Evolutionary conservation across 2,113 vertebrate genomes (phyloP).

Genomic region (Australoheros scitulus): DNA sequence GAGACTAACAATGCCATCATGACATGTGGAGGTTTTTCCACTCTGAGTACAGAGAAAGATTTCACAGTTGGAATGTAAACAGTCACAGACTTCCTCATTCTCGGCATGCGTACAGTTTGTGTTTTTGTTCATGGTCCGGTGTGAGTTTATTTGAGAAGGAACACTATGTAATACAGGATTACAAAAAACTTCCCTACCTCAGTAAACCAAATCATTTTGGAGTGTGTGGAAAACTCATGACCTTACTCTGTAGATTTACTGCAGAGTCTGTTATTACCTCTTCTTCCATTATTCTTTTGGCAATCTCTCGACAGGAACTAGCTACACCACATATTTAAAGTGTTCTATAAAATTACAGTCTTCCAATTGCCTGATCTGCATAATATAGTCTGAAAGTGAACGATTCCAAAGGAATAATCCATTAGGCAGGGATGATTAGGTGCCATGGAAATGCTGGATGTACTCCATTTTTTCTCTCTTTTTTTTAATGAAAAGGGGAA

Average conservation of each 20-base stretch:
- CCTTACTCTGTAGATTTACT: background rate
- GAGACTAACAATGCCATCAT: background rate
- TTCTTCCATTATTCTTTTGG: background rate
- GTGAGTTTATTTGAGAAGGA: conserved; percentile 1
- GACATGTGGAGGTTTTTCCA: background rate
- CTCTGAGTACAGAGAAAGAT: background rate
- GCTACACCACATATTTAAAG: background rate
- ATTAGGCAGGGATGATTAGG: background rate
- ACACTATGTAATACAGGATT: background rate
- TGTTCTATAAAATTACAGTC: background rate
- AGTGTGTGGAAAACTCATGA: background rate
- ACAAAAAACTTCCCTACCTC: background rate
- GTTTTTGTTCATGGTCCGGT: background rate
- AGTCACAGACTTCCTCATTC: background rate
- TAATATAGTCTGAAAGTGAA: background rate
- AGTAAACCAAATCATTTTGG: background rate
- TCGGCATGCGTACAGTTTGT: background rate
- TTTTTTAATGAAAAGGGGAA: background rate
- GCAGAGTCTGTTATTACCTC: background rate
- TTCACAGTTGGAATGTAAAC: background rate
- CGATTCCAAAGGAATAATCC: background rate
- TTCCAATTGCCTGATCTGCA: background rate
- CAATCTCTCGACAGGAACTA: background rate
- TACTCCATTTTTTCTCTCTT: rapidly evolving
- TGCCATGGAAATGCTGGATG: background rate